These are phyloP conservation scores for Bubalus kerabau DNA, from an alignment of 2,113 vertebrate species.

Conservation along the genomic window DNA sequence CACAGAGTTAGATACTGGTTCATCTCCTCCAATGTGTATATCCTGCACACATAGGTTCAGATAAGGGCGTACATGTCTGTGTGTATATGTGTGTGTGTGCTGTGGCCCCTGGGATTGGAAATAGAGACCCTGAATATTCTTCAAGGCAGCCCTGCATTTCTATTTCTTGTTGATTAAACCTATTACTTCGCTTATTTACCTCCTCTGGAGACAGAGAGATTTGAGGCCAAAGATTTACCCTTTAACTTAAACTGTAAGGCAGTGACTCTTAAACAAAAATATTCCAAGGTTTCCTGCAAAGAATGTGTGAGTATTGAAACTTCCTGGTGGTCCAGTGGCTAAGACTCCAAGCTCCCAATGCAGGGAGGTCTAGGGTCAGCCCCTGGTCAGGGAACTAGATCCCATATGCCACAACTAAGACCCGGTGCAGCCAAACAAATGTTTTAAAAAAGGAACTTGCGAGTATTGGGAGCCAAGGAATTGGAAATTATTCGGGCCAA, in stretches of 20 bases:
- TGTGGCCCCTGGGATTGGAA: neutral
- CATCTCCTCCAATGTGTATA: neutral
- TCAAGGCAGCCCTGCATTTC: neutral
- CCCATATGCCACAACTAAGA: neutral
- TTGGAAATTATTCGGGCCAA: neutral
- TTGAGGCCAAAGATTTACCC: neutral
- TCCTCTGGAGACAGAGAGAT: neutral
- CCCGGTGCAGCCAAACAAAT: neutral
- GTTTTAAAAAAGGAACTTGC: neutral
- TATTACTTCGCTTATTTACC: neutral
- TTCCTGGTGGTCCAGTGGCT: neutral
- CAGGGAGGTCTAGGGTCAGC: neutral
- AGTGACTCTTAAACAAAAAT: conserved; percentile 1
- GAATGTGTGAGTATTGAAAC: neutral
- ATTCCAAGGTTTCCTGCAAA: neutral
- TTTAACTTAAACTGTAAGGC: neutral
- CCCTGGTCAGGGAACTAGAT: neutral
- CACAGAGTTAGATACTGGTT: neutral
- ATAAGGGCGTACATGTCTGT: rapidly evolving
- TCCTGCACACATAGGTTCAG: neutral
- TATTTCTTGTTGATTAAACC: neutral
- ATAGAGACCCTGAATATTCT: neutral
- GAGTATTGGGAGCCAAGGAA: neutral
- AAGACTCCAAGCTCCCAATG: neutral
- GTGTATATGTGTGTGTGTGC: too few relatives aligned